Evolutionary conservation across 2,797 vertebrate species (phyloP), one percentile per base, ranked within the genome.

Genomic region (Borostomias antarcticus): DNA sequence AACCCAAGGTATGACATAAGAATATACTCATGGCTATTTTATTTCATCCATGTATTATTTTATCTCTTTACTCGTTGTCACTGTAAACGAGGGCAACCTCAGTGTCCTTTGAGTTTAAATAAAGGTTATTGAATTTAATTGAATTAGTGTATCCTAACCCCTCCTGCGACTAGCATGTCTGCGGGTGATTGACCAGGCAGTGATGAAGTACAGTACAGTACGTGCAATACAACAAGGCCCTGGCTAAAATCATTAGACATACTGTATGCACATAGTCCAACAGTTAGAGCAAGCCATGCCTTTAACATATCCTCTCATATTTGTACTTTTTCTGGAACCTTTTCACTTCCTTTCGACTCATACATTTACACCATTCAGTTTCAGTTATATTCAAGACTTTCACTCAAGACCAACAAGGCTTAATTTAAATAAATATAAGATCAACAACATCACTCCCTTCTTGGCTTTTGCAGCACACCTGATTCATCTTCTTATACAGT

Each of bases 391-490:
- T 76, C 61, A 70, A 58, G 68, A 58, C 70, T 74, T 64, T 76
- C 59, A 75, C 37, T 71, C 66, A 53, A 80, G 60, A 56, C 62
- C 59, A 56, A 35, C 63, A 72, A 77, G 50, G 76, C 43, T 76
- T 80, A 72, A 73, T 80, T 70, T 90, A 91, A 91, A 91, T 89
- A 92, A 91, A 90, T 90, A 89, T n/a, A 90, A 89, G 89, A 87
- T 85, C 58, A 76, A 79, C 83, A 82, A 68, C 76, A 72, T 47
- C 64, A 69, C 66, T 70, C 15, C 64, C 51, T 45, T 81, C 66
- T 68, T 75, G 54, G 66, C 53, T 73, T 63, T 62, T 4, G 43
- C 23, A 4, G 35, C 62, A 47, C 32, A 70, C 71, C 77, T 75
- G 74, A 64, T 78, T 76, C 68, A 81, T 76, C 59, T 78, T 76